Conservation (phyloP, 2,797 vertebrate genomes). For the Nannoperca obscura region DNA sequence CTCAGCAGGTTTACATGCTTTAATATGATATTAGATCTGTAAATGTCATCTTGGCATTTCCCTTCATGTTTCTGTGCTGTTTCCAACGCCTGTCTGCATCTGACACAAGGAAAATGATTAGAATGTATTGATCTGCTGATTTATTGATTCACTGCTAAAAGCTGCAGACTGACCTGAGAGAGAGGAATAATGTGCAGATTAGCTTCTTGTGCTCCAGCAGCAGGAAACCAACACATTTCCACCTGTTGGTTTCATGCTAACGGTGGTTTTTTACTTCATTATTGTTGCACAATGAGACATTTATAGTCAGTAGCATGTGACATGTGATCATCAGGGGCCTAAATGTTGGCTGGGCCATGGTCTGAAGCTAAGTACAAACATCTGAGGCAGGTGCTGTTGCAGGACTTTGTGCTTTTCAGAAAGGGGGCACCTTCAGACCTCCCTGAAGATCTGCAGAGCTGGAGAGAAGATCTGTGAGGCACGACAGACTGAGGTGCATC, state of each 20-base stretch:
- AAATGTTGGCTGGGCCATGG: too few species aligned
- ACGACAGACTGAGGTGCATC: conserved; percentile 97
- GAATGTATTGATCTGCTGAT: conserved; percentile 57
- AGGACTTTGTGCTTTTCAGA: conserved; percentile 90
- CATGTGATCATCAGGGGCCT: too few species aligned
- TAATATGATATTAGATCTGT: conserved; percentile 8
- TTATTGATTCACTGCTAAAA: conserved; percentile 48
- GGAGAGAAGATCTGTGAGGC: conserved; percentile 95
- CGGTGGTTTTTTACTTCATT: too few species aligned
- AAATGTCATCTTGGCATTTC: conserved; percentile 53
- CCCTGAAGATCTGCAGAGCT: conserved; percentile 84
- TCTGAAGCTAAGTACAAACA: too few species aligned
- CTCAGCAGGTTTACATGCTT: conserved; percentile 28
- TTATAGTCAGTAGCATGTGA: too few species aligned
- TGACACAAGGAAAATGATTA: conserved; percentile 38
- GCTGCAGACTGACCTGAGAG: conserved; percentile 13
- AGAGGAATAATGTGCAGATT: neutral
- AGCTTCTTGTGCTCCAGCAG: neutral
- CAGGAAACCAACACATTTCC: neutral
- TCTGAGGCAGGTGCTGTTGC: conserved; percentile 90
- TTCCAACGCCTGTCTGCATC: conserved; percentile 6
- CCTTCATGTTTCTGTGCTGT: conserved; percentile 21
- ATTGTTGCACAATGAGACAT: too few species aligned
- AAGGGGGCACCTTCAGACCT: conserved; percentile 88
- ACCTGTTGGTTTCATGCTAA: neutral